A percentile compares a stretch with the other conserved stretches of the same genome.
phyloP scores from a whole-genome alignment of 2,888 invertebrate species.

The Sarcophaga rosellei region DNA sequence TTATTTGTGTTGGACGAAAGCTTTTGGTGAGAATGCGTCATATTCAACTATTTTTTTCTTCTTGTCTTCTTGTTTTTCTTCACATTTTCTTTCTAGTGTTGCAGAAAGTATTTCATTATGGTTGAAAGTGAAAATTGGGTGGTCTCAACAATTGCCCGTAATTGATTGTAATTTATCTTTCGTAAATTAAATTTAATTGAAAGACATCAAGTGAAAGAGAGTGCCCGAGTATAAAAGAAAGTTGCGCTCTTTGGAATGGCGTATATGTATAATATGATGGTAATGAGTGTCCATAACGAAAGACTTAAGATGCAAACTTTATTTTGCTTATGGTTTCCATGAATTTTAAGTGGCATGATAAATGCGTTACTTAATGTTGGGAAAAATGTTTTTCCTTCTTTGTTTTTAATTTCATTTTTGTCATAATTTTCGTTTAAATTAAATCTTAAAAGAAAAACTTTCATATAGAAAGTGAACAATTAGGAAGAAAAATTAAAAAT shows the following conservation, averaged over 20 bases:
- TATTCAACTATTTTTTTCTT: not conserved
- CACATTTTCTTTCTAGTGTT: conserved; percentile 5
- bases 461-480: not conserved
- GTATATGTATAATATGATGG: not conserved
- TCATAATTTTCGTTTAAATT: not conserved
- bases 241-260: not conserved
- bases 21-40: conserved; percentile 56
- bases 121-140: conserved; percentile 64
- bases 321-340: not conserved
- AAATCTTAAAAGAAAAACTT: not conserved
- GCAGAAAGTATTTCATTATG: conserved; percentile 38
- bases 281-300: conserved; percentile 13
- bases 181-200: conserved; percentile 31
- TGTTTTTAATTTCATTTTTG: not conserved
- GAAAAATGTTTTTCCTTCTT: not conserved
- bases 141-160: conserved; percentile 46
- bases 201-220: not conserved
- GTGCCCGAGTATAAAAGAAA: not conserved
- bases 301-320: conserved; percentile 47
- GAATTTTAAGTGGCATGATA: not conserved
- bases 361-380: not conserved
- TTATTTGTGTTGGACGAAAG: not conserved
- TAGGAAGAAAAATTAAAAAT: not conserved
- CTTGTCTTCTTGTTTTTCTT: conserved; percentile 7
- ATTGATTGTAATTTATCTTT: conserved; percentile 34